Evolutionary conservation across 64 coral and sea anemone species (phyloP).

Genomic region (Porites australiensis): DNA sequence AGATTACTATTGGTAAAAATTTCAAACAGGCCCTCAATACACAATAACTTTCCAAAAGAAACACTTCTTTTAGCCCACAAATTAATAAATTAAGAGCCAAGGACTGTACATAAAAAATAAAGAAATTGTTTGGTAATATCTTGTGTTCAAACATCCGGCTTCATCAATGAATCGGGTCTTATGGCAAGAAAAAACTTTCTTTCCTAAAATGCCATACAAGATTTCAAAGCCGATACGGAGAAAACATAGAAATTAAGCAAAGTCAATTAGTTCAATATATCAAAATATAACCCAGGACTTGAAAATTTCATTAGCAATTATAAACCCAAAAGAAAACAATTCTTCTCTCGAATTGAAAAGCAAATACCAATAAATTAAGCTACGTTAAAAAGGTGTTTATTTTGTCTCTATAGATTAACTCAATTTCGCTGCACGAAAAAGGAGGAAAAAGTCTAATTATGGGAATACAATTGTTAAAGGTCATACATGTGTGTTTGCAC

Average conservation of each 20-base stretch:
- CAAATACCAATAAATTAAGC: conserved; percentile 7
- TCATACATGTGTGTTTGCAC: not conserved
- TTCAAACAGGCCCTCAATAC: not conserved
- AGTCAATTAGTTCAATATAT: not conserved
- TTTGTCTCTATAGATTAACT: not conserved
- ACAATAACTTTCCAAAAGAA: not conserved
- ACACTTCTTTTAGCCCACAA: not conserved
- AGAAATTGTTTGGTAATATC: not conserved
- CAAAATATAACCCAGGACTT: not conserved
- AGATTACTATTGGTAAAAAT: too few relatives aligned
- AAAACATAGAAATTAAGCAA: too few relatives aligned
- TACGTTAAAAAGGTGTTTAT: not conserved
- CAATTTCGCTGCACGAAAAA: too few relatives aligned
- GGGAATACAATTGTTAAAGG: too few relatives aligned
- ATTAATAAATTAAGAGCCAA: conserved; percentile 9
- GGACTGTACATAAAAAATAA: not conserved
- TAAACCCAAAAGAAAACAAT: conserved; percentile 17
- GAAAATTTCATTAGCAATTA: conserved; percentile 20
- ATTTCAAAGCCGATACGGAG: not conserved
- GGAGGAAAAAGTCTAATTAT: too few relatives aligned
- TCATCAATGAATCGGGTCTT: not conserved
- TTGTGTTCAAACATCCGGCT: not conserved
- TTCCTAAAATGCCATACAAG: not conserved
- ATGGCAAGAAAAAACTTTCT: not conserved
- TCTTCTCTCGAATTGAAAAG: not conserved